Percentiles rank a stretch among this genome's conserved stretches.
These are phyloP conservation scores for Montipora efflorescens DNA, from an alignment of 64 coral and sea anemone genomes.

Conservation along the genomic window DNA sequence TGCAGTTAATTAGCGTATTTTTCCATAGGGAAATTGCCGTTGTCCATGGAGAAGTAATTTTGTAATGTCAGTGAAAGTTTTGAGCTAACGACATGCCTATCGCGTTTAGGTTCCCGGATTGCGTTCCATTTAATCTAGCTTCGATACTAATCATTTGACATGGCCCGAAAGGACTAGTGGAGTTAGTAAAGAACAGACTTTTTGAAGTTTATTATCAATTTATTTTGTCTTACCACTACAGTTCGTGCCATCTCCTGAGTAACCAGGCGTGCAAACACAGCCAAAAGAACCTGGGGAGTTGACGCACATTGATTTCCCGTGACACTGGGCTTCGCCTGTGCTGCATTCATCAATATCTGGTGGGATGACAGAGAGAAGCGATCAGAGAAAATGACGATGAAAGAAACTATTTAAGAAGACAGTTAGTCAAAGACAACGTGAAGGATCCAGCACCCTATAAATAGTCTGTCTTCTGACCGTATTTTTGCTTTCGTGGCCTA, in stretches of 20 bases:
- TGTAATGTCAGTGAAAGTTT: too few relatives aligned
- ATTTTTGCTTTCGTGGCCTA: too few relatives aligned
- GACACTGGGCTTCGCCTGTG: constrained; percentile 65
- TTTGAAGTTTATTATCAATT: not conserved
- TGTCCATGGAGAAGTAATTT: too few relatives aligned
- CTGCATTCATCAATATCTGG: constrained; percentile 85
- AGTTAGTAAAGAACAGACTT: not conserved
- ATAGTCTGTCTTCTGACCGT: too few relatives aligned
- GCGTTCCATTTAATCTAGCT: too few relatives aligned
- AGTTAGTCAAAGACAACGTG: not conserved
- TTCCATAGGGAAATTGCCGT: too few relatives aligned
- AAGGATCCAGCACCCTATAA: not conserved
- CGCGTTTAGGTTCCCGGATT: too few relatives aligned
- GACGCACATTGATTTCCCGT: constrained; percentile 52
- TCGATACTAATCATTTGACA: too few relatives aligned
- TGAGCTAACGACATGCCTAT: too few relatives aligned
- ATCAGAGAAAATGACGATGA: not conserved
- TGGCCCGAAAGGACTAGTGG: not conserved
- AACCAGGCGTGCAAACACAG: constrained; percentile 79
- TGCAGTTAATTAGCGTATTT: too few relatives aligned
- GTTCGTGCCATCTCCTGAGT: constrained; percentile 61
- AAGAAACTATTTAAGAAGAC: too few relatives aligned
- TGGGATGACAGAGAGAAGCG: not conserved
- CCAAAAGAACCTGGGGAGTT: constrained; percentile 70
- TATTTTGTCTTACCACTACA: constrained; percentile 69